phyloP scores from a whole-genome alignment of 1,140 invertebrate species.

The Scaptomyza pallida region DNA sequence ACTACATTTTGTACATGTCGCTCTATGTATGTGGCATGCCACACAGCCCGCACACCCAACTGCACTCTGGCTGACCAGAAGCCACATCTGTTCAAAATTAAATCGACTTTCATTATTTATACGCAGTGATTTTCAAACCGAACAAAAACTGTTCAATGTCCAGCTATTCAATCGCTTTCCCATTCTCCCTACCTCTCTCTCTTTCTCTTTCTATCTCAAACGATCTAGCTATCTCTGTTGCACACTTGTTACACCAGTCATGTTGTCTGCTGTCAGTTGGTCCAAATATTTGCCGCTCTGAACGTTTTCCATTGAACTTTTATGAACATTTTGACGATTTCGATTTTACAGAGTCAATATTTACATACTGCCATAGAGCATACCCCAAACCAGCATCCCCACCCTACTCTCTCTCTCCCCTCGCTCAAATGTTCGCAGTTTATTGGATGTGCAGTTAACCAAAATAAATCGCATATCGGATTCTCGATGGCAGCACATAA shows the following conservation, averaged over 20 bases:
- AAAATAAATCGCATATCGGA: constrained; percentile 79
- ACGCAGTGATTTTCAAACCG: constrained; percentile 62
- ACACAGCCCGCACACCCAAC: neutral
- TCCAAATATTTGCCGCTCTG: constrained; percentile 72
- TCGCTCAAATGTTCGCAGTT: constrained; percentile 61
- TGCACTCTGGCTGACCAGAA: constrained; percentile 29
- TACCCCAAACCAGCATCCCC: neutral
- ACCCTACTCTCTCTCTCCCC: neutral
- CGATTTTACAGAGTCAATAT: constrained; percentile 79
- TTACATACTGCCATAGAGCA: constrained; percentile 53
- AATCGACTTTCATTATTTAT: constrained; percentile 81
- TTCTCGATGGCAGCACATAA: constrained; percentile 50
- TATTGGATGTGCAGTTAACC: constrained; percentile 81
- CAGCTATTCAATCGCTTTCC: neutral
- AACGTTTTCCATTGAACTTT: constrained; percentile 71
- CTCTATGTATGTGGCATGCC: neutral
- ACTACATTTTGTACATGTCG: neutral
- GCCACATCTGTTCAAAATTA: constrained; percentile 70
- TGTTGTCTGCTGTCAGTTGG: constrained; percentile 62
- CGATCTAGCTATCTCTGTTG: neutral
- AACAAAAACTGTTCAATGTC: constrained; percentile 37
- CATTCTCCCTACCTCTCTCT: neutral
- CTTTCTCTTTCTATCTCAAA: neutral
- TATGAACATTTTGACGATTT: constrained; percentile 80
- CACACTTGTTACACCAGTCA: constrained; percentile 4